Percentiles rank a stretch among this genome's conserved stretches.
phyloP scores from a whole-genome alignment of 2,113 vertebrate species.

The Scytalopus superciliaris region DNA sequence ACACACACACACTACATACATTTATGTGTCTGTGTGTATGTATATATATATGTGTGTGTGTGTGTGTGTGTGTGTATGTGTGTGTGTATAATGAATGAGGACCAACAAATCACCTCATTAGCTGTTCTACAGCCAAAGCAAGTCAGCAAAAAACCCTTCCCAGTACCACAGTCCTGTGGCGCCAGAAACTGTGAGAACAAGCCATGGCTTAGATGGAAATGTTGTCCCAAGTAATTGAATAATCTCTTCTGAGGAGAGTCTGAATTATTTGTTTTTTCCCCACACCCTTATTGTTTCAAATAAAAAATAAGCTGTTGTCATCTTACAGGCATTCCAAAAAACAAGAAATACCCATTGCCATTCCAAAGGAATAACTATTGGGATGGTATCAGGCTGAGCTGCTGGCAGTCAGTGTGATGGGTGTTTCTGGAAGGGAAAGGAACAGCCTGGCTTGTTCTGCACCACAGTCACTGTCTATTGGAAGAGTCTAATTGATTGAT shows the following conservation, averaged over 20 bases:
- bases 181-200: neutral
- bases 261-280: neutral
- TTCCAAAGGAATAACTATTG: neutral
- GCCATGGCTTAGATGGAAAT: neutral
- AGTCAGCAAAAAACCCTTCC: neutral
- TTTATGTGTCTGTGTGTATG: neutral
- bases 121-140: neutral
- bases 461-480: neutral
- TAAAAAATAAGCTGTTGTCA: neutral
- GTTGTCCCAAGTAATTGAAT: neutral
- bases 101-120: neutral
- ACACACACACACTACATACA: rapidly evolving
- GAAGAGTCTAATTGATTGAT: conserved; percentile 32
- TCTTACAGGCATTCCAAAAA: neutral
- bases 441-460: neutral
- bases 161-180: neutral
- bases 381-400: neutral
- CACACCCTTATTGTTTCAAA: neutral
- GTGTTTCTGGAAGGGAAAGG: conserved; percentile 1
- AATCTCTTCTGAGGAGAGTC: neutral
- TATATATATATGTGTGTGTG: neutral
- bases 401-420: neutral
- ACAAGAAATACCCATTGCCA: neutral
- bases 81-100: neutral
- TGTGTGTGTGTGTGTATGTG: neutral